Percentiles rank a stretch among this genome's conserved stretches.
Conservation (phyloP, 2,888 invertebrate genomes). For the Drosophila prostipennis region DNA sequence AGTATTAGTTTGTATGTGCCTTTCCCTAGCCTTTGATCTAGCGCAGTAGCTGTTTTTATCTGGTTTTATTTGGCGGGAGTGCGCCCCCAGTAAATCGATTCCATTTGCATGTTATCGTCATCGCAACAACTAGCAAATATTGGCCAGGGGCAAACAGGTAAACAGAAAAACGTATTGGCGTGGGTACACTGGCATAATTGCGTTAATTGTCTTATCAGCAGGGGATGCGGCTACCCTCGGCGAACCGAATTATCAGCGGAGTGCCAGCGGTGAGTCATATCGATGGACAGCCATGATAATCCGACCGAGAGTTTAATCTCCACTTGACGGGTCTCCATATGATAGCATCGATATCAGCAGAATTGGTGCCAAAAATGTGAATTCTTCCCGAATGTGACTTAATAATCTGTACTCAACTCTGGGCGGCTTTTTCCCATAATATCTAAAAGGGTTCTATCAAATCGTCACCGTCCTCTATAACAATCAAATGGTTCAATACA, state of each 20-base stretch:
- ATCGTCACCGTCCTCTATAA: conserved; percentile 4
- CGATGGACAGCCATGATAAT: conserved; percentile 10
- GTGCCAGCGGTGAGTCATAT: conserved; percentile 15
- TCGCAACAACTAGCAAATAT: conserved; percentile 24
- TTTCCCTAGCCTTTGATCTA: conserved; percentile 25
- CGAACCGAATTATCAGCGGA: conserved; percentile 9
- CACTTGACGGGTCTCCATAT: background rate
- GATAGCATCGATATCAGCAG: background rate
- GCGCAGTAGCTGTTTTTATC: conserved; percentile 14
- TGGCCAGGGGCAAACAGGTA: conserved; percentile 34
- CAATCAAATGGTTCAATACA: conserved; percentile 30
- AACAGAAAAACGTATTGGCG: conserved; percentile 30
- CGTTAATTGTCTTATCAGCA: conserved; percentile 60
- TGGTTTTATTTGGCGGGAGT: background rate
- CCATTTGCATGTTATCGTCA: conserved; percentile 53
- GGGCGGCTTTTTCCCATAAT: background rate
- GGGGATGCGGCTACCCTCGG: conserved; percentile 16
- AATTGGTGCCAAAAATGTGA: background rate
- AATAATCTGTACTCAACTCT: background rate
- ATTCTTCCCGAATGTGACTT: background rate
- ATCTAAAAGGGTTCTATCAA: background rate
- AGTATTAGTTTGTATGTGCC: conserved; percentile 49
- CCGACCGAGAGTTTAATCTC: conserved; percentile 1
- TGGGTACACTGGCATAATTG: conserved; percentile 52
- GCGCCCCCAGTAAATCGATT: conserved; percentile 36